Evolutionary conservation across 2,888 invertebrate species (phyloP).

Genomic region (Allygus modestus): DNA sequence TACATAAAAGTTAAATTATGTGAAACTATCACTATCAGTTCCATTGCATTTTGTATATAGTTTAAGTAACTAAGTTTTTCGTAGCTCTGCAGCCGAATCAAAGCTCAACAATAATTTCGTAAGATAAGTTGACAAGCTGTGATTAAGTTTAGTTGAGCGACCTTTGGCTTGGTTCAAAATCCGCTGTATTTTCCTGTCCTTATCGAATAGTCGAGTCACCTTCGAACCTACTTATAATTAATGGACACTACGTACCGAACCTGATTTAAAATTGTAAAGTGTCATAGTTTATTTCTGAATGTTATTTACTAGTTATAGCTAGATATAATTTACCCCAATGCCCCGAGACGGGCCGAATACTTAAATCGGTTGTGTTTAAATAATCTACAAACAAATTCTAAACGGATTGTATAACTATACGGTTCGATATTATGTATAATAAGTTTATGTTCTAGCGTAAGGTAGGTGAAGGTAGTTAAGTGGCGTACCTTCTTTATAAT

Average conservation of each 20-base stretch:
- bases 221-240: background rate
- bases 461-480: constrained; percentile 30
- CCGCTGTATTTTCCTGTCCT: background rate
- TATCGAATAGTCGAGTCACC: constrained; percentile 4
- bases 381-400: constrained; percentile 61
- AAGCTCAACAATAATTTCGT: constrained; percentile 49
- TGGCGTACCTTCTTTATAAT: constrained; percentile 51
- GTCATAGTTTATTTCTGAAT: constrained; percentile 44
- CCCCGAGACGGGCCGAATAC: constrained; percentile 19
- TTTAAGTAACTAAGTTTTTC: background rate
- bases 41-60: background rate
- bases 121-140: constrained; percentile 48
- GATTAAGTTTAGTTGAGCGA: constrained; percentile 39
- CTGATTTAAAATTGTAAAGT: constrained; percentile 47
- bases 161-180: background rate
- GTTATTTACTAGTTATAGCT: constrained; percentile 48
- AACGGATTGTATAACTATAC: constrained; percentile 52
- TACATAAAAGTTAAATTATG: too few relatives aligned
- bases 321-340: constrained; percentile 44
- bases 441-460: constrained; percentile 43
- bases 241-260: background rate
- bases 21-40: background rate
- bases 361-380: constrained; percentile 56
- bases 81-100: background rate
- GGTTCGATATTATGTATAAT: constrained; percentile 52